Evolutionary conservation across 2,888 invertebrate genomes (phyloP).

Genomic region (Agrotis clavis): DNA sequence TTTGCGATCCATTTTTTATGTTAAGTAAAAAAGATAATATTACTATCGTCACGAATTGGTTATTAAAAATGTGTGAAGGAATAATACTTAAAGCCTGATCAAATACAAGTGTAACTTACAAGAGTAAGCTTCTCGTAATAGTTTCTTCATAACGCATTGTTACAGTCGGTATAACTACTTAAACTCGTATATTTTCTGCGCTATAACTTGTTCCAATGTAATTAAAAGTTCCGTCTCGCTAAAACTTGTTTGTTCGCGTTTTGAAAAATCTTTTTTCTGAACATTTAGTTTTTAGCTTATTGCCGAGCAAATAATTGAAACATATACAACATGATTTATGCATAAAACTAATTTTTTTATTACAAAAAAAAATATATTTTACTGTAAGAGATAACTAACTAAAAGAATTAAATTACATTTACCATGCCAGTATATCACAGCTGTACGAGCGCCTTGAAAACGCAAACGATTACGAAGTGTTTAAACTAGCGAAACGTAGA

Average conservation of each 20-base stretch:
- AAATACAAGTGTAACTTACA: slow-evolving; percentile 8
- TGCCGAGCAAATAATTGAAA: slow-evolving; percentile 7
- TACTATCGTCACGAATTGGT: no score
- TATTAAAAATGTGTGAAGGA: neutral
- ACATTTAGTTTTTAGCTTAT: slow-evolving; percentile 29
- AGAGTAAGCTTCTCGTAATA: slow-evolving; percentile 9
- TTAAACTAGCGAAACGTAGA: no score
- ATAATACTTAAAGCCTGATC: neutral
- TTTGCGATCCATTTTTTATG: no score
- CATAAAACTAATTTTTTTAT: neutral
- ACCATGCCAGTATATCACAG: slow-evolving; percentile 18
- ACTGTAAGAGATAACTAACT: slow-evolving; percentile 8
- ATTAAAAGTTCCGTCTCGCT: slow-evolving; percentile 55
- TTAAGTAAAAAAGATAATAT: no score
- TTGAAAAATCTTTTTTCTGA: slow-evolving; percentile 37
- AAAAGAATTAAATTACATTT: slow-evolving; percentile 45
- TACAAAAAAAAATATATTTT: slow-evolving; percentile 6
- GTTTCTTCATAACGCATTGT: slow-evolving; percentile 35
- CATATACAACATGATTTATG: neutral
- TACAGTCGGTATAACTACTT: slow-evolving; percentile 14
- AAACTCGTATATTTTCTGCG: slow-evolving; percentile 46
- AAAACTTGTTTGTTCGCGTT: slow-evolving; percentile 43
- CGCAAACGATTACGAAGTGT: no score
- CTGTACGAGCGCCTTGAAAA: no score
- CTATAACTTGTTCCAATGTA: slow-evolving; percentile 45